Evolutionary conservation across 1,140 invertebrate species (phyloP).

Genomic region (Holotrichia oblita): DNA sequence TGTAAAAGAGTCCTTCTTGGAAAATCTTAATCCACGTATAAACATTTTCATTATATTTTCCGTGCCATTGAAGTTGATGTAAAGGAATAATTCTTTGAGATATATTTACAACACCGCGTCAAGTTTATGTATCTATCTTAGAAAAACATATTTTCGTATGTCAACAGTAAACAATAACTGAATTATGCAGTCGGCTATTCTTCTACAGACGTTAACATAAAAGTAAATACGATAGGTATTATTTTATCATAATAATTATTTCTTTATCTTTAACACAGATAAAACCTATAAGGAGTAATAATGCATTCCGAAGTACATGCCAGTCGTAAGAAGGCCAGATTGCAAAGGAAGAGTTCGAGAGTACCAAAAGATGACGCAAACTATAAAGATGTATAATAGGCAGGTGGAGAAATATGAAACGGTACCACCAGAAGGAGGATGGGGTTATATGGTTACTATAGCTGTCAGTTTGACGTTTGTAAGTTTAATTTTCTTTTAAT

Average conservation of each 20-base stretch:
- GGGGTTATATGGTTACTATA: slow-evolving; percentile 46
- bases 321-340: not conserved
- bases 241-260: not conserved
- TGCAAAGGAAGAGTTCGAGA: not conserved
- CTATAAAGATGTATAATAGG: not conserved
- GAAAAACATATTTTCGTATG: slow-evolving; percentile 1
- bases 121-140: not conserved
- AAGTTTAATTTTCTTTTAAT: slow-evolving; percentile 30
- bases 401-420: not conserved
- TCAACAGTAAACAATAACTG: not conserved
- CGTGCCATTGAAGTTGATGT: not conserved
- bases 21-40: not conserved
- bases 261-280: slow-evolving; percentile 1
- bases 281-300: not conserved
- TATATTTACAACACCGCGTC: not conserved
- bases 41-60: not conserved
- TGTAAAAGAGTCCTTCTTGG: not conserved
- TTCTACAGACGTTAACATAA: not conserved
- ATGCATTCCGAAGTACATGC: not conserved
- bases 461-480: slow-evolving; percentile 42
- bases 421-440: slow-evolving; percentile 48
- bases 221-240: not conserved
- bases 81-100: not conserved
- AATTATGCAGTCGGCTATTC: not conserved
- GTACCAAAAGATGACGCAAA: slow-evolving; percentile 2